Base-by-base conservation (phyloP, 2,797 vertebrate genomes). In the Syngnathus acus region DNA sequence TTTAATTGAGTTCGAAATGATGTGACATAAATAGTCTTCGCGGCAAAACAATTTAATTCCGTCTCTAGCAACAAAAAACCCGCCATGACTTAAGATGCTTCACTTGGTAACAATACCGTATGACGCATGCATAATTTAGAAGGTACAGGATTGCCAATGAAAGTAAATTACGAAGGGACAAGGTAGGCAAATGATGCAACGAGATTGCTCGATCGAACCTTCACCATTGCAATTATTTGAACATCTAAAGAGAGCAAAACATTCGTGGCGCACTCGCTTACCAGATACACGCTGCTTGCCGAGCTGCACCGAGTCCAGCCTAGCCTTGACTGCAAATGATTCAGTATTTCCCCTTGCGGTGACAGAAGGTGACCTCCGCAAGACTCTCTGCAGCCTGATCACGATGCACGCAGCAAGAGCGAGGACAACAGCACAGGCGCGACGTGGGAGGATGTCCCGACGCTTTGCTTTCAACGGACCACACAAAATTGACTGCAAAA, bases 301-400 rank as follows among this genome's bases (percentile, higher is more conserved):
- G 65, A 71, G 67, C 57, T 69, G 66, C 72, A 68, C 79, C 66
- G 77, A 71, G 50, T 72, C 69, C 65, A 32, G 62, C 38, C 47
- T 26, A 71, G 73, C 54, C 65, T 72, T 9, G 65, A 75, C 77
- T 72, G 75, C 74, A 65, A 65, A 72, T 72, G 66, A 72, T 70
- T 84, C 68, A 66, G 71, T 82, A 74, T 79, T 82, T 76, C 79
- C 82, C 76, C 78, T 58, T 85, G 87, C 86, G 79, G 80, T 84
- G 86, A 87, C 86, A 87, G 89, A 92, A 91, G 91, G 90, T 92
- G 90, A 92, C 91, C 90, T 78, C 78, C 74, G 84, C 85, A 75
- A 86, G 83, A 80, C 83, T 81, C 84, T 81, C 86, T 81, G 88
- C 89, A 82, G 89, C 86, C 63, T 72, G 87, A 90, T 91, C 89